A percentile compares a stretch with the other conserved stretches of the same genome.
Conservation (phyloP, 1,140 invertebrate species). For the Himalopsyche phryganea region DNA sequence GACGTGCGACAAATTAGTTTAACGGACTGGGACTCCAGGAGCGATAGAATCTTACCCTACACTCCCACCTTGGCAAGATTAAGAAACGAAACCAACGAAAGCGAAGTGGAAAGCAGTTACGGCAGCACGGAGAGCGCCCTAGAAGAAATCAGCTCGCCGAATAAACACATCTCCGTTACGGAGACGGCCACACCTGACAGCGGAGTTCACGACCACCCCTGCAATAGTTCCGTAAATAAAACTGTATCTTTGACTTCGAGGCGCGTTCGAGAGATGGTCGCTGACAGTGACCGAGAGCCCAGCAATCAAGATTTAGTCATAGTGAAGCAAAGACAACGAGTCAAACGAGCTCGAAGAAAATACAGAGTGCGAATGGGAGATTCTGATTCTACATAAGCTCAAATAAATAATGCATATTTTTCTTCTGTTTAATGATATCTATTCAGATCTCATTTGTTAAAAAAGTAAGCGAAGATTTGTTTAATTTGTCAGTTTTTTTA, state of each 20-base stretch:
- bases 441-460: too few species aligned
- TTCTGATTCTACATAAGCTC: constrained; percentile 55
- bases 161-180: constrained; percentile 13
- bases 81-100: constrained; percentile 51
- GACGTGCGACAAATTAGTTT: constrained; percentile 9
- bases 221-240: constrained; percentile 37
- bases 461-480: too few species aligned
- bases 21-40: constrained; percentile 13
- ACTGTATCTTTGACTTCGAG: constrained; percentile 27
- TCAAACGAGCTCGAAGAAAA: constrained; percentile 54
- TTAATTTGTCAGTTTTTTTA: too few species aligned
- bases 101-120: constrained; percentile 49
- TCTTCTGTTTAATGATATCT: too few species aligned
- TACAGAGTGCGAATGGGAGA: constrained; percentile 54
- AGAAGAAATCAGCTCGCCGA: constrained; percentile 38
- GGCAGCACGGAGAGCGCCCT: constrained; percentile 37
- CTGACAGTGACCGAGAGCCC: constrained; percentile 2
- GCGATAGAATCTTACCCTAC: constrained; percentile 26
- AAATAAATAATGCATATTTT: too few species aligned
- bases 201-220: constrained; percentile 38
- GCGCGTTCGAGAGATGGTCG: constrained; percentile 32
- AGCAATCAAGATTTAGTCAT: constrained; percentile 49
- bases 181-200: constrained; percentile 38
- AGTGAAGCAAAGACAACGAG: constrained; percentile 50
- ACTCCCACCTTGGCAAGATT: constrained; percentile 44